phyloP scores from a whole-genome alignment of 2,113 vertebrate genomes.

The Antechinus flavipes region DNA sequence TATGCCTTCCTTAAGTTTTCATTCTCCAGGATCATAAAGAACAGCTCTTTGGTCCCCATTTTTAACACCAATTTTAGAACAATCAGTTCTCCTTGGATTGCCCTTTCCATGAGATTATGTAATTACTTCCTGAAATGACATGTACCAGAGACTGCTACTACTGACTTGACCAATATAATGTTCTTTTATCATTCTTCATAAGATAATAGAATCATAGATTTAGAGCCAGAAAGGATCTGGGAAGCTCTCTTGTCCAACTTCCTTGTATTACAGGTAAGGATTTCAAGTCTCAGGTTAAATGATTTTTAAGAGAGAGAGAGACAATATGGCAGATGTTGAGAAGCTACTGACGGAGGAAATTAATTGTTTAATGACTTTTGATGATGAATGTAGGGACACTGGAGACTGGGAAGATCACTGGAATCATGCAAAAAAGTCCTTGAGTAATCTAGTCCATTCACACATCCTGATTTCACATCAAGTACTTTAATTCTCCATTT shows the following conservation, averaged over 20 bases:
- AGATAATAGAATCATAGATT: not conserved
- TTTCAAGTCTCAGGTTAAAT: not conserved
- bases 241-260: not conserved
- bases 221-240: not conserved
- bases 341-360: not conserved
- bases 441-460: not conserved
- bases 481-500: not conserved
- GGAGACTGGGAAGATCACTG: not conserved
- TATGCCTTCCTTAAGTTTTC: slow-evolving; percentile 61
- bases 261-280: not conserved
- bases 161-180: slow-evolving; percentile 15
- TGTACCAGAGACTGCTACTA: not conserved
- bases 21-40: slow-evolving; percentile 52
- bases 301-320: not conserved
- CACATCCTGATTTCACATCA: not conserved
- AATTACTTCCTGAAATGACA: not conserved
- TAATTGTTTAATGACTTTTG: not conserved
- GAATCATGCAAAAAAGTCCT: not conserved
- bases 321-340: not conserved
- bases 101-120: not conserved
- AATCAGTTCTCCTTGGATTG: not conserved
- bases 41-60: not conserved
- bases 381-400: not conserved
- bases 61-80: not conserved
- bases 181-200: not conserved